Evolutionary conservation across 2,113 vertebrate species (phyloP), one percentile per base, ranked within the genome.

Genomic region (Chloropsis hardwickii): DNA sequence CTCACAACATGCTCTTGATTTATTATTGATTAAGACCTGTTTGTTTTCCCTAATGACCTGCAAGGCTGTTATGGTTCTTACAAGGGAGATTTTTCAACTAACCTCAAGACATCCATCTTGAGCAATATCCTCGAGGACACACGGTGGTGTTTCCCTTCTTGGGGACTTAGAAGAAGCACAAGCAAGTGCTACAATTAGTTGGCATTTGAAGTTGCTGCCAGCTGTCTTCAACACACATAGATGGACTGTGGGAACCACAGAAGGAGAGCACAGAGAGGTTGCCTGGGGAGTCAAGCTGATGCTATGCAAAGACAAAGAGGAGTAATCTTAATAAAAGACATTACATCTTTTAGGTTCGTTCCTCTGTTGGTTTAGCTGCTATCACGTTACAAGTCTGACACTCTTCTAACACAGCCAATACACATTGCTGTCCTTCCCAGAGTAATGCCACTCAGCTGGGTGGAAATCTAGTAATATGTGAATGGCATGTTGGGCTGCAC

Each of bases 1-100:
- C 82, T 84, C 87, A 76, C 88, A 81, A 95, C 60, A 78, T 60
- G 58, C 31, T 90, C 69, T 94, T 94, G 33, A 97, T 97, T 96
- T 92, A 71, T 53, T 71, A 79, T 89, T 92, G 42, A 95, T 97
- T 94, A 95, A 87, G 87, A 88, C 70, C 66, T 67, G 74, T 58
- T 81, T 72, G 61, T 64, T 95, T 95, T 94, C 73, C 48, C 87
- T 69, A 35, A 58, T 65, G 71, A 65, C 61, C 77, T 81, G 42
- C 35, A 95, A 95, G 82, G 78, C 45, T 81, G 37, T 90, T 50
- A 70, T 1, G 2, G 28, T 4, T 90, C 72, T 77, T 47, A 31
- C 4, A 74, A 94, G 74, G 31, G 28, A 24, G 21, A 50, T 47
- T 90, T 93, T 86, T 90, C 17, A 94, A 73, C 54, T 86, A 76